A percentile compares a stretch with the other conserved stretches of the same genome.
Evolutionary conservation across 2,888 invertebrate species (phyloP).

Genomic region (Mimas tiliae): DNA sequence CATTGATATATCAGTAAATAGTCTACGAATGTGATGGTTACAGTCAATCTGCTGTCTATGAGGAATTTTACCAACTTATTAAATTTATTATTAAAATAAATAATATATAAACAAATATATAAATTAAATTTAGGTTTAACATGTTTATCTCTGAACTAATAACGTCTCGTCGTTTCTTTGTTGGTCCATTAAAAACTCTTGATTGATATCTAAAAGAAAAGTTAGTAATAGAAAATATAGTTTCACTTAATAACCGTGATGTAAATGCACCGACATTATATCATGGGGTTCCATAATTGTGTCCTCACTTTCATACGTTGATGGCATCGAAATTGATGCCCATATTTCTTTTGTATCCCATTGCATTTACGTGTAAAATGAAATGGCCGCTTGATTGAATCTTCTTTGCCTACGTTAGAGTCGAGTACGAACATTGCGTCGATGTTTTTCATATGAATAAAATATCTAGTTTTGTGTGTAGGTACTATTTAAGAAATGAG

Average conservation of each 20-base stretch:
- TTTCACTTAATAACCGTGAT: not conserved
- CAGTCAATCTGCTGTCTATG: too few species aligned
- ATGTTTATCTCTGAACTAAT: not conserved
- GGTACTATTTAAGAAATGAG: too few species aligned
- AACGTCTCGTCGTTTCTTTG: not conserved
- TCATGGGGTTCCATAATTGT: slow-evolving; percentile 7
- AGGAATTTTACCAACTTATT: too few species aligned
- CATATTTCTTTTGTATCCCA: slow-evolving; percentile 18
- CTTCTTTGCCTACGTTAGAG: not conserved
- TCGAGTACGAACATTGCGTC: too few species aligned
- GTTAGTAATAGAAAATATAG: slow-evolving; percentile 16
- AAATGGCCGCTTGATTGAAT: slow-evolving; percentile 3
- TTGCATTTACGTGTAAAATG: slow-evolving; percentile 6
- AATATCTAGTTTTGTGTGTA: too few species aligned
- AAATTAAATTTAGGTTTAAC: too few species aligned
- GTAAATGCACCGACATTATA: slow-evolving; percentile 1
- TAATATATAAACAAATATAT: too few species aligned
- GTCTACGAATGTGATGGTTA: too few species aligned
- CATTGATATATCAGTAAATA: too few species aligned
- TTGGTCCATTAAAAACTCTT: not conserved
- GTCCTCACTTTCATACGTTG: slow-evolving; percentile 16
- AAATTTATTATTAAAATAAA: too few species aligned
- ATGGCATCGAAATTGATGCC: too few species aligned
- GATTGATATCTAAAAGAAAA: not conserved
- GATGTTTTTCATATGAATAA: not conserved